These are phyloP conservation scores for Porphyrio hochstetteri DNA, from an alignment of 2,113 vertebrate genomes.

Conservation along the genomic window DNA sequence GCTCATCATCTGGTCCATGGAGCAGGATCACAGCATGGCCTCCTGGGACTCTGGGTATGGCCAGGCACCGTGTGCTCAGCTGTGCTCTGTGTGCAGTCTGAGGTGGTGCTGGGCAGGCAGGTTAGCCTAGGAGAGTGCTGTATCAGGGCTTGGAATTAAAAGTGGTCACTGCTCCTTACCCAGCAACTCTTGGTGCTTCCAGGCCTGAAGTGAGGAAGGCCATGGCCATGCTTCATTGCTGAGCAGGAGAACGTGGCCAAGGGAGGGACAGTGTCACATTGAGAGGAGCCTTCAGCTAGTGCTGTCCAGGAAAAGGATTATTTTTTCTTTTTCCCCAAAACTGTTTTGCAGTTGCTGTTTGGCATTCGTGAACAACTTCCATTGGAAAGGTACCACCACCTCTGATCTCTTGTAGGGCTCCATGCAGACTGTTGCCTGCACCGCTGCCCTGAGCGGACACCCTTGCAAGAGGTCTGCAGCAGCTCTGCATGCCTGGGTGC, in stretches of 20 bases:
- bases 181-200: not conserved
- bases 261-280: not conserved
- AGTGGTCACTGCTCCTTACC: not conserved
- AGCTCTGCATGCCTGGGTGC: accelerated
- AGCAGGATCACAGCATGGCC: not conserved
- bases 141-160: not conserved
- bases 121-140: not conserved
- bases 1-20: accelerated
- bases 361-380: not conserved
- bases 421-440: accelerated
- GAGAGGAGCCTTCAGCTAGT: not conserved
- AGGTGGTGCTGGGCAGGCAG: accelerated
- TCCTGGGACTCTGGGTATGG: not conserved
- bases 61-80: not conserved
- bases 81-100: no score
- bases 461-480: not conserved
- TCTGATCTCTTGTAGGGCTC: not conserved
- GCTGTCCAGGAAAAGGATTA: not conserved
- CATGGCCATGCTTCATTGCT: not conserved
- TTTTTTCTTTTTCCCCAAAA: not conserved
- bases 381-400: not conserved
- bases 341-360: not conserved
- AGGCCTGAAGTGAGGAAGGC: not conserved
- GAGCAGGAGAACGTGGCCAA: not conserved
- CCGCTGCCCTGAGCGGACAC: not conserved